Base-by-base conservation (phyloP, 2,113 vertebrate genomes). In the Lamprologus sp. region DNA sequence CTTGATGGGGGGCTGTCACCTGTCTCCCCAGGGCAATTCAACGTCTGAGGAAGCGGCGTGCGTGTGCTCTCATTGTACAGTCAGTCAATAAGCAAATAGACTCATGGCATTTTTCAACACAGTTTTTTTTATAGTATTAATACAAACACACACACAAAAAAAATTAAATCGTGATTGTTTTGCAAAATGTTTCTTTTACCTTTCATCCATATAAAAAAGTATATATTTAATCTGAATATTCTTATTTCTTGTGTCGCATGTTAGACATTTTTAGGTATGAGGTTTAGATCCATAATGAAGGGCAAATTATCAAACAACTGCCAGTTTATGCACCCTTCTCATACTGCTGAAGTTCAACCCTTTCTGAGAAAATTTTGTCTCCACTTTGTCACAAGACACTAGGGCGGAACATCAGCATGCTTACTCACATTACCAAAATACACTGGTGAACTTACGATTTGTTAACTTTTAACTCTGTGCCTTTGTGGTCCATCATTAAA, bases 1-100 rank as follows among this genome's bases (percentile, higher is more conserved):
- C 89, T 65, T 94, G 94, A 96, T 93, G 93, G 85, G 85, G 94
- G 93, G 87, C 93, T 94, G 95, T 94, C 94, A 95, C 92, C 92
- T 93, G 87, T 94, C 94, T 94, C 92, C 91, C 55, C 70, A 40
- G 90, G 92, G 87, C 91, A 94, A 86, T 60, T 47, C 79, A 83
- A 80, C 84, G 86, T 94, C 87, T 90, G 84, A 84, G 54, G 63
- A 87, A 87, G 84, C 88, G 73, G 83, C 79, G 81, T 91, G 53
- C 14, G 79, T 68, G 33, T 37, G 63, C 55, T 88, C 23, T 63
- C 58, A 56, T 84, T 53, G 15, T 77, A 54, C 58, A 84, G 88
- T 68, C 60, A 73, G 33, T 55, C 13, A 1, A 21, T n/a, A 31
- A 73, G 82, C 37, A 85, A 87, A 88, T 47, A 28, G 45, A 84